Percentiles rank a stretch among this genome's conserved stretches.
Evolutionary conservation across 2,888 invertebrate species (phyloP).

Genomic region (Linnaemya vulpina): DNA sequence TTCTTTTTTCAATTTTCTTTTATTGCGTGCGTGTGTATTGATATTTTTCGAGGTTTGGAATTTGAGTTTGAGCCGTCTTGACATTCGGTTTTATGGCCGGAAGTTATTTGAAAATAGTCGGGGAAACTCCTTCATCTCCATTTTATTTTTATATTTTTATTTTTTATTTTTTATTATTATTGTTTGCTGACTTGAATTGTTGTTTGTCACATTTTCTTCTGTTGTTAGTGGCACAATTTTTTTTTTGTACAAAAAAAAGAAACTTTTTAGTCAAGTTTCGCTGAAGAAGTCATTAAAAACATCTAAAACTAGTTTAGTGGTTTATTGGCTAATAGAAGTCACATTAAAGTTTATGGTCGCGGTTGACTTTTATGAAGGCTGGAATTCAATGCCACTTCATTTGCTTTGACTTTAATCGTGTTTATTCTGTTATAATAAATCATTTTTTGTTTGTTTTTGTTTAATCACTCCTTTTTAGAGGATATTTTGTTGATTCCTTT

Average conservation of each 20-base stretch:
- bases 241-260: not conserved
- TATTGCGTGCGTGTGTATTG: constrained; percentile 13
- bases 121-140: constrained; percentile 62
- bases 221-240: constrained; percentile 60
- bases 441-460: not conserved
- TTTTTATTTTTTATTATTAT: constrained; percentile 7
- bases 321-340: constrained; percentile 69
- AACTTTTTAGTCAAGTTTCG: constrained; percentile 24
- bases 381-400: constrained; percentile 30
- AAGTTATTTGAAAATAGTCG: constrained; percentile 56
- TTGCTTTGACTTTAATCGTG: not conserved
- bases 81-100: constrained; percentile 58
- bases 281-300: constrained; percentile 62
- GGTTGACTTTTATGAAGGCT: constrained; percentile 25
- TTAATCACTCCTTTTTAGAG: not conserved
- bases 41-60: constrained; percentile 2
- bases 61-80: constrained; percentile 24
- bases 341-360: constrained; percentile 55
- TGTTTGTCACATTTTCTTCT: constrained; percentile 74
- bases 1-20: not conserved
- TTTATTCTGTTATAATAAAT: not conserved
- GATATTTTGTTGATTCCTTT: no score
- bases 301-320: constrained; percentile 65
- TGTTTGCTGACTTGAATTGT: constrained; percentile 70
- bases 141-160: constrained; percentile 3